Base-by-base conservation (phyloP, 64 coral and sea anemone genomes). In the Stylophora pistillata region DNA sequence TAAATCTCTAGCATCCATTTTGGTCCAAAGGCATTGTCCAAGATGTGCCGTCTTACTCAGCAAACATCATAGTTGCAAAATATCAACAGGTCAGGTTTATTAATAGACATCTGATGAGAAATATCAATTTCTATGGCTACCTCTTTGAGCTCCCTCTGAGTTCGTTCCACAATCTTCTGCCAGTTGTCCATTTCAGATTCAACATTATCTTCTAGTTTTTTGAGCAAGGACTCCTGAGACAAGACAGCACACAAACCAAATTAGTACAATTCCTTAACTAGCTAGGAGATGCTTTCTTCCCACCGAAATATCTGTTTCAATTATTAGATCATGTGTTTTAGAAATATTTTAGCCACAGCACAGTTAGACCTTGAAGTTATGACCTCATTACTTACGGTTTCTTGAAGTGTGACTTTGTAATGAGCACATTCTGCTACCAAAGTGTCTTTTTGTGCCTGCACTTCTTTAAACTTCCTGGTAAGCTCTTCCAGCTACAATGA, bases 111-210 rank as follows among this genome's bases (percentile, higher is more conserved):
- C n/a, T n/a, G n/a, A 34, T 16, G 15, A 16, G 29, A 75, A 3
- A 34, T 0, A 75, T 47, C 21, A 53, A 52, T 25, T 56, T 15
- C 7, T 47, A 47, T 0, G 17, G 47, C 9, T 90, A 96, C 95
- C 82, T 85, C 47, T 77, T 76, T 86, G 1, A 87, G 34, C 72
- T 96, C 95, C 57, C 85, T 74, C 69, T 96, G 72, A 25, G 75
- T 87, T 65, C 79, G 66, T 82, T 93, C 80, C 33, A 82, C 65
- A 56, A 90, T 96, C 29, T 86, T 89, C 72, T 96, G 89, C 91
- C 91, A 90, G 53, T 85, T 89, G 9, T 55, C 77, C 33, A 96
- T 93, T 93, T 96, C 95, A 30, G 90, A 89, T 71, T 96, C 95
- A 69, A 96, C 93, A 59, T 90, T 91, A 20, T 76, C 89, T 87